Base-by-base conservation (phyloP, 1,140 invertebrate species). In the Calosoma granatense region DNA sequence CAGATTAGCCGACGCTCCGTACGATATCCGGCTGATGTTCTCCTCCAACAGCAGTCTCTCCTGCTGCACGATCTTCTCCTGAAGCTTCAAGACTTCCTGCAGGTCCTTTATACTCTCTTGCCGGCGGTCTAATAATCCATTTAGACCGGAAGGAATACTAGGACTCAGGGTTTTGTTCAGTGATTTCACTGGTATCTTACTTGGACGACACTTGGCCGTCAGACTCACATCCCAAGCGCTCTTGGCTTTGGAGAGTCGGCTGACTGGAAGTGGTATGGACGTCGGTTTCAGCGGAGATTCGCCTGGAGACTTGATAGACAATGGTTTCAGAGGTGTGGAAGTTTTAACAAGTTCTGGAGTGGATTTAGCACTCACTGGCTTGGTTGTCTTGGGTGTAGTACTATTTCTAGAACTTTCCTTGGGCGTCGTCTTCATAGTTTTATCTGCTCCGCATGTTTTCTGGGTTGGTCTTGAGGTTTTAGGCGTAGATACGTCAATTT, bases 111-210 rank as follows among this genome's bases (percentile, higher is more conserved):
- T 43, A 65, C 64, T 60, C 53, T 64, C 56, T 51, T 23, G 61
- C 53, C 51, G 57, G 2, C 56, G 54, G 63, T 70, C 68, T 69
- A 68, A 56, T 52, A 53, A 22, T 9, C 57, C 41, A 54, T 69
- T 66, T 61, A 70, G 68, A 70, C 65, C 63, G 59, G 60, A 61
- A 51, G 68, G 68, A 68, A 64, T 70, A 56, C 68, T 70, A 22
- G 66, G 65, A 53, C 53, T 54, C 2, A 67, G 67, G 14, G 57
- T 57, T 39, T 61, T 64, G 20, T 65, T 63, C 20, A 69, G 59
- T 20, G 56, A 30, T 56, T 67, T 70, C 0, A 70, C 60, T n/a
- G 68, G 68, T 51, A 70, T 70, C 53, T 60, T 65, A 47, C 61
- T 61, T 3, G 39, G 14, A 2, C 39, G 54, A 11, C 19, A 9